Conservation (phyloP, 53 echinoderm and acorn worm species). For the Actinopyga echinites region DNA sequence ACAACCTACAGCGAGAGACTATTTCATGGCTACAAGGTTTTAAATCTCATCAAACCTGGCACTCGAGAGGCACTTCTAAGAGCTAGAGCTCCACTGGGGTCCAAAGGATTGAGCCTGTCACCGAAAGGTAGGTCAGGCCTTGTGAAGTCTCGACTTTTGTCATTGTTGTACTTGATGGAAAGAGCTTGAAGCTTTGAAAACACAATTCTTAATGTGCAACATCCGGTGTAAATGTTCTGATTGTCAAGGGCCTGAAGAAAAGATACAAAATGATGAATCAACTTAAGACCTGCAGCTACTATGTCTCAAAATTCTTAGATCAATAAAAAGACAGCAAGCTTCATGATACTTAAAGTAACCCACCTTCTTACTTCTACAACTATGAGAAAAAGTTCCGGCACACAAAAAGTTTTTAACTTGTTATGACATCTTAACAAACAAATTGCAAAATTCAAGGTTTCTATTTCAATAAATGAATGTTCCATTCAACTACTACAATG, state of each 20-base stretch:
- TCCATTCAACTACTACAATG: too few species aligned
- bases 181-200: constrained; percentile 91
- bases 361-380: too few species aligned
- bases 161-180: constrained; percentile 97
- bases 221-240: constrained; percentile 98
- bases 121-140: constrained; percentile 83
- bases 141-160: constrained; percentile 97
- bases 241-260: constrained; percentile 75
- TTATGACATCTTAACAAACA: too few species aligned
- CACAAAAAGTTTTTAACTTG: too few species aligned
- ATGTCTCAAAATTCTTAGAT: neutral
- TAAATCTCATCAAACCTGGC: constrained; percentile 18
- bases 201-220: constrained; percentile 90
- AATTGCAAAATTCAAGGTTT: too few species aligned
- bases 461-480: too few species aligned
- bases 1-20: too few species aligned
- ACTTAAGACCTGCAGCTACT: neutral
- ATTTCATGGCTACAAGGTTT: too few species aligned
- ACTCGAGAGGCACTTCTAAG: constrained; percentile 1
- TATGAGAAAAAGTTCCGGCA: too few species aligned
- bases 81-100: constrained; percentile 43
- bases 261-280: neutral
- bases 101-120: constrained; percentile 64
- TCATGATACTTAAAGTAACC: too few species aligned
- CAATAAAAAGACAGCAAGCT: too few species aligned